A percentile compares a stretch with the other conserved stretches of the same genome.
Evolutionary conservation across 35 echinoderm and acorn worm species (phyloP).

Genomic region (Heliocidaris tuberculata): DNA sequence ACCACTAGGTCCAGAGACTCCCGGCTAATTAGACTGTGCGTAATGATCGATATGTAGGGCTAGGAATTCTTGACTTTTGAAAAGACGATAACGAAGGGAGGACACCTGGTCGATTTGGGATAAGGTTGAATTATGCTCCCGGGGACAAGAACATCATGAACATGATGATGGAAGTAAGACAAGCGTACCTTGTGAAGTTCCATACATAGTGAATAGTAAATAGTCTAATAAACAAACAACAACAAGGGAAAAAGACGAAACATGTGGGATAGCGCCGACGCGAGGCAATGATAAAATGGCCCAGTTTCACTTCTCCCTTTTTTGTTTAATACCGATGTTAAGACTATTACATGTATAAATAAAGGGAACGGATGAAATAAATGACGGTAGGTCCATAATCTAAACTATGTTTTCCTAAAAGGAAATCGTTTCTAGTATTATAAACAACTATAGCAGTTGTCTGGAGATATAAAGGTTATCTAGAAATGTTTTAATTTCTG

Average conservation of each 20-base stretch:
- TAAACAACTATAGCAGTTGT: too few relatives aligned
- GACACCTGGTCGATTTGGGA: background rate
- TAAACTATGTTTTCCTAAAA: too few relatives aligned
- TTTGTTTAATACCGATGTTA: too few relatives aligned
- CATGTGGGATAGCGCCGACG: too few relatives aligned
- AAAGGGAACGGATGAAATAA: too few relatives aligned
- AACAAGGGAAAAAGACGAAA: background rate
- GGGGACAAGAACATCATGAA: background rate
- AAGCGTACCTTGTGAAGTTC: background rate
- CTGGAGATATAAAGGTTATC: too few relatives aligned
- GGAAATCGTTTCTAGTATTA: too few relatives aligned
- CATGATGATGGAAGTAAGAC: background rate
- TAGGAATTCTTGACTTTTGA: background rate
- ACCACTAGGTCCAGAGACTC: background rate
- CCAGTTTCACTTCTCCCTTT: too few relatives aligned
- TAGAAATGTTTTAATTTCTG: too few relatives aligned
- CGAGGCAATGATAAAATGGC: too few relatives aligned
- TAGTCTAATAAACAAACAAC: background rate
- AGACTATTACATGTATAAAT: too few relatives aligned
- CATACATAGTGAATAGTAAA: background rate
- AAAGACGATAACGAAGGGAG: background rate
- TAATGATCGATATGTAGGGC: constrained; percentile 2
- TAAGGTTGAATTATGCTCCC: background rate
- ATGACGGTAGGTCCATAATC: too few relatives aligned
- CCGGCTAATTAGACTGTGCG: background rate